A percentile compares a stretch with the other conserved stretches of the same genome.
Conservation (phyloP, 2,113 vertebrate genomes). For the Eonycteris spelaea region DNA sequence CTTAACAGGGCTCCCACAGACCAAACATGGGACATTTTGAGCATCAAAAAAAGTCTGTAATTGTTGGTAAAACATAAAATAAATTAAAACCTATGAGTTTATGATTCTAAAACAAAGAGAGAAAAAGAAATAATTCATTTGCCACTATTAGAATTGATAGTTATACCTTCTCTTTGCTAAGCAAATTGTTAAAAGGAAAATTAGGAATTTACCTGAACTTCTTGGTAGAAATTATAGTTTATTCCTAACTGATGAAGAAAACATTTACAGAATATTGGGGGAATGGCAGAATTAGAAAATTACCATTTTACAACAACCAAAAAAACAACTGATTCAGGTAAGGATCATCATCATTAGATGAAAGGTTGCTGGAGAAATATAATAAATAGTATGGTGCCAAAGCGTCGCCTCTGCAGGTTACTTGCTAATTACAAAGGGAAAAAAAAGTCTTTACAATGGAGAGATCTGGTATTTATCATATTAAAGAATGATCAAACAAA, state of each 20-base stretch:
- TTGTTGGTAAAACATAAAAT: neutral
- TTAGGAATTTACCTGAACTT: neutral
- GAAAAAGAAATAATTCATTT: conserved; percentile 19
- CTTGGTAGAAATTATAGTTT: conserved; percentile 29
- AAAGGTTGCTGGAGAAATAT: neutral
- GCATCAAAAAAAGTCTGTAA: neutral
- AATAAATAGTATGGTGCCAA: neutral
- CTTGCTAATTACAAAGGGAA: neutral
- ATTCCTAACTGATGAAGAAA: neutral
- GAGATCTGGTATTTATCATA: neutral
- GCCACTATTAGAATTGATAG: neutral
- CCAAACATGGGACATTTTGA: neutral
- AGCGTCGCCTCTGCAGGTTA: neutral
- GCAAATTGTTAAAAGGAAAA: conserved; percentile 34
- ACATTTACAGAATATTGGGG: neutral
- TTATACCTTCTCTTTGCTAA: neutral
- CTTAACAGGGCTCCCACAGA: conserved; percentile 2
- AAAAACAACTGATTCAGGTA: neutral
- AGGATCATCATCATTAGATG: neutral
- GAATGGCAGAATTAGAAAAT: conserved; percentile 27
- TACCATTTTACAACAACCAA: conserved; percentile 25
- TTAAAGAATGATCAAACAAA: conserved; percentile 26
- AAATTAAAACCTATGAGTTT: conserved; percentile 28
- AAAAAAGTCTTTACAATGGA: neutral
- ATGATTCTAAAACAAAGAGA: conserved; percentile 26